Evolutionary conservation across 2,888 invertebrate genomes (phyloP).

Genomic region (Melitaea athalia): DNA sequence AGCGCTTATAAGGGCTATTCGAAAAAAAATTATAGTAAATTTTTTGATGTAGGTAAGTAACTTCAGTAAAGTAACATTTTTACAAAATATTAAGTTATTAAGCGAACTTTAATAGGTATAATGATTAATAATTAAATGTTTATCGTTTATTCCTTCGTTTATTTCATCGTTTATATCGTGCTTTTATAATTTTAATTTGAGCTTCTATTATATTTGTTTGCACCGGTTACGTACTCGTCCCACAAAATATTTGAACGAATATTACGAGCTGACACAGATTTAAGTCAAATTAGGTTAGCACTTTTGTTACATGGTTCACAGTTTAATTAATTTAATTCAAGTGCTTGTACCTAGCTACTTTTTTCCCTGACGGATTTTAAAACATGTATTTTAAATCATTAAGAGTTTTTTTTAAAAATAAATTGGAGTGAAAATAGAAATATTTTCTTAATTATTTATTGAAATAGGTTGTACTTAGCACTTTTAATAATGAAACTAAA

Average conservation of each 20-base stretch:
- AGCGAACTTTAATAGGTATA: too few species aligned
- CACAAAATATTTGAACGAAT: conserved; percentile 8
- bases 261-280: conserved; percentile 12
- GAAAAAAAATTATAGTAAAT: too few species aligned
- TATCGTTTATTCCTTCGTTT: neutral
- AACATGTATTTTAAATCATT: neutral
- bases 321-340: conserved; percentile 9
- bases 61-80: too few species aligned
- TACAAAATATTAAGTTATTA: too few species aligned
- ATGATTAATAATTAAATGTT: too few species aligned
- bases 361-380: neutral
- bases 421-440: too few species aligned
- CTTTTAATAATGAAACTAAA: too few species aligned
- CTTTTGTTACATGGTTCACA: conserved; percentile 12
- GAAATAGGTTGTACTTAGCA: too few species aligned
- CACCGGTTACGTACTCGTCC: neutral
- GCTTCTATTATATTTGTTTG: neutral
- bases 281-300: conserved; percentile 9
- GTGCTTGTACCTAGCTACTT: neutral
- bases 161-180: neutral
- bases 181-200: neutral
- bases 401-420: neutral
- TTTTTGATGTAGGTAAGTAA: too few species aligned
- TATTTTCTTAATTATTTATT: too few species aligned
- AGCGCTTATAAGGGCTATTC: too few species aligned